Evolutionary conservation across 2,888 invertebrate species (phyloP).

Genomic region (Thymelicus lineola): DNA sequence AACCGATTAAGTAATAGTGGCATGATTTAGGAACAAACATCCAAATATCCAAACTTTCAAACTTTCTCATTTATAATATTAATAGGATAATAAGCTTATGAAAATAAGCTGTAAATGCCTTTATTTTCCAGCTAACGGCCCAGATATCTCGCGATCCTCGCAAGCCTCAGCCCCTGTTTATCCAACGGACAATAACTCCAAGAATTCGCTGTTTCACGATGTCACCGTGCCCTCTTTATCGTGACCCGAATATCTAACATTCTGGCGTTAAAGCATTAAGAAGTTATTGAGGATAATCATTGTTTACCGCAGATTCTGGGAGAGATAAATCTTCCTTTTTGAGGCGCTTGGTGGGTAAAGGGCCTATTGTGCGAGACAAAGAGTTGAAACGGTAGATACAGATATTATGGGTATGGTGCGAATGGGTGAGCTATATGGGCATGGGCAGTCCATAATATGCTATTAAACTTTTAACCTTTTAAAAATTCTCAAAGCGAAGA

Average conservation of each 20-base stretch:
- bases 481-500: too few relatives aligned
- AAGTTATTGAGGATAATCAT: constrained; percentile 7
- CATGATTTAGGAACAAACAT: too few relatives aligned
- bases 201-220: constrained; percentile 21
- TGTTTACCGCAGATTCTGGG: constrained; percentile 2
- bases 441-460: too few relatives aligned
- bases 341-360: neutral
- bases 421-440: too few relatives aligned
- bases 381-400: neutral
- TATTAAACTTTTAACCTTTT: too few relatives aligned
- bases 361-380: neutral
- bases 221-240: constrained; percentile 25
- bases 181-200: constrained; percentile 25
- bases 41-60: too few relatives aligned
- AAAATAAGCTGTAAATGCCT: constrained; percentile 9
- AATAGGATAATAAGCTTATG: neutral
- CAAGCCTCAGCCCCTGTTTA: constrained; percentile 11
- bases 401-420: too few relatives aligned
- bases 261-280: neutral
- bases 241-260: constrained; percentile 23
- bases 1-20: too few relatives aligned
- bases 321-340: constrained; percentile 3
- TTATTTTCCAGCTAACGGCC: constrained; percentile 21
- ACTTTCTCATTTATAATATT: too few relatives aligned
- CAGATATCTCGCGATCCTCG: constrained; percentile 13